phyloP scores from a whole-genome alignment of 2,797 vertebrate genomes.

The Sandelia bainsii region DNA sequence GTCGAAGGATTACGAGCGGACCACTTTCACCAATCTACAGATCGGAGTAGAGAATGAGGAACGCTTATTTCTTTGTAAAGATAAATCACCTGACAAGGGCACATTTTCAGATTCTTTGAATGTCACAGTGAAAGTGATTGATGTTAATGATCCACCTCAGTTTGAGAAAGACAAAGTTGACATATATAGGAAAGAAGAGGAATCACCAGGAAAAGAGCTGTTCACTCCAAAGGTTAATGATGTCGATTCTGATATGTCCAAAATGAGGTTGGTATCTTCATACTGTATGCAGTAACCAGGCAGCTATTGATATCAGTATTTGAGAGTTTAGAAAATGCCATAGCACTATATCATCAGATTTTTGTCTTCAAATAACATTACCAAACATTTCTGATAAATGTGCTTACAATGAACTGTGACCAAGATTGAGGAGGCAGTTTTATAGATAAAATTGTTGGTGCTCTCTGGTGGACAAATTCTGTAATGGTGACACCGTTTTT shows the following conservation, averaged over 20 bases:
- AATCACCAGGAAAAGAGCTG: conserved; percentile 76
- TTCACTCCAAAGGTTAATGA: conserved; percentile 77
- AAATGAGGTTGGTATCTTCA: conserved; percentile 77
- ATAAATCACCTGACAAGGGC: neutral
- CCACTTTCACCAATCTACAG: conserved; percentile 38
- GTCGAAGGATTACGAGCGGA: conserved; percentile 80
- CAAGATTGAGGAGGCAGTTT: neutral
- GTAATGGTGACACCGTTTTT: neutral
- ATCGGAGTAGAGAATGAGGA: conserved; percentile 84
- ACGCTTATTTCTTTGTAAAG: conserved; percentile 72
- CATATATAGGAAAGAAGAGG: conserved; percentile 80
- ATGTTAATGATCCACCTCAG: conserved; percentile 80
- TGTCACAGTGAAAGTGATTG: conserved; percentile 70
- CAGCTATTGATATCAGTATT: neutral
- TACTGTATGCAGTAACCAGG: neutral
- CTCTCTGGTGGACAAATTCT: neutral
- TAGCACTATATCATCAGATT: neutral
- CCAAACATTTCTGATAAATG: neutral
- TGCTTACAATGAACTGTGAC: neutral
- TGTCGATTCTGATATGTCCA: conserved; percentile 56
- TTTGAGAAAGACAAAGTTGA: conserved; percentile 58
- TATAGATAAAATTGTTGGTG: neutral
- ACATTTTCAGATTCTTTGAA: neutral
- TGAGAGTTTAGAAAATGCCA: neutral
- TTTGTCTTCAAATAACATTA: neutral